Evolutionary conservation across 2,797 vertebrate genomes (phyloP).

Genomic region (Antrozous pallidus): DNA sequence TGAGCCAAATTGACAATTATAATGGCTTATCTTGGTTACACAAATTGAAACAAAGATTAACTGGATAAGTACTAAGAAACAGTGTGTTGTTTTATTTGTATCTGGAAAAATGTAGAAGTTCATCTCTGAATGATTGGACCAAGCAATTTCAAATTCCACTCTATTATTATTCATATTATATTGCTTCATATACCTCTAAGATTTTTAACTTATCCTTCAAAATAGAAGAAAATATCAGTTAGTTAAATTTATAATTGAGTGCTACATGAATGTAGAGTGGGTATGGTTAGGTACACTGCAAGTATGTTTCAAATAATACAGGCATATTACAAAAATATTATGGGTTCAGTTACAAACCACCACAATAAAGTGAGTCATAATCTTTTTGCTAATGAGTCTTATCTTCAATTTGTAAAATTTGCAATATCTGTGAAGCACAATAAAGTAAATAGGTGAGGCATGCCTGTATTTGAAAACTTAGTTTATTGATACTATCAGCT

Average conservation of each 20-base stretch:
- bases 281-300: background rate
- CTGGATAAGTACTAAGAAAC: background rate
- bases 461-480: background rate
- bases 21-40: background rate
- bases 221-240: background rate
- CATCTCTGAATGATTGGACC: background rate
- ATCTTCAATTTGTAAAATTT: background rate
- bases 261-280: background rate
- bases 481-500: background rate
- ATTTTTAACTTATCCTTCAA: background rate
- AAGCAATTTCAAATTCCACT: background rate
- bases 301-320: background rate
- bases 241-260: background rate
- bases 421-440: background rate
- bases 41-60: background rate
- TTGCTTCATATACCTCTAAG: background rate
- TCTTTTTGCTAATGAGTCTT: background rate
- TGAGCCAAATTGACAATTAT: slow-evolving; percentile 10
- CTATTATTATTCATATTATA: background rate
- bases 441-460: background rate
- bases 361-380: background rate
- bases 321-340: background rate
- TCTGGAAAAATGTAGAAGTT: background rate
- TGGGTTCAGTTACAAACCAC: background rate
- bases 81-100: background rate